A percentile compares a stretch with the other conserved stretches of the same genome.
phyloP scores from a whole-genome alignment of 2,113 vertebrate species.

The Microcebus jonahi region DNA sequence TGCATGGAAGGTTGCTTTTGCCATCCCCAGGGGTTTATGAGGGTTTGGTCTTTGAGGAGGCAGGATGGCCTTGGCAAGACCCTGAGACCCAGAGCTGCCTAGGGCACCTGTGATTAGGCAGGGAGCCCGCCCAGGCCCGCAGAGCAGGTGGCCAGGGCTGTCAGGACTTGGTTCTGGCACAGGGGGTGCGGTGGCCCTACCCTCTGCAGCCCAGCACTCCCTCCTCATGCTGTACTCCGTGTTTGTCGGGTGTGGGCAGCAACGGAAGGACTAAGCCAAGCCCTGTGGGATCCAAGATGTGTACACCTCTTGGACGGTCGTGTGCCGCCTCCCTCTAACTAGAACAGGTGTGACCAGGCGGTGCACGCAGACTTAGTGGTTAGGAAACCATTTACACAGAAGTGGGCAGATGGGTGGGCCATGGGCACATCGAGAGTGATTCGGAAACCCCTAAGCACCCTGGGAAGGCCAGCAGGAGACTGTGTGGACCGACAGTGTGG shows the following conservation, averaged over 20 bases:
- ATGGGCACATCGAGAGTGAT: rapidly evolving
- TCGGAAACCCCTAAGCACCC: rapidly evolving
- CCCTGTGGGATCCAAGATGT: rapidly evolving
- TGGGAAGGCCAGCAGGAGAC: not conserved
- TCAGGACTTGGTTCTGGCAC: not conserved
- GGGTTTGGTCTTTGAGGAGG: not conserved
- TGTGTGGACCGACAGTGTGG: not conserved
- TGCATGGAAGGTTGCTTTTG: not conserved
- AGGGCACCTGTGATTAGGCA: not conserved
- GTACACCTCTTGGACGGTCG: rapidly evolving
- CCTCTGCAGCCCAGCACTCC: too few relatives aligned
- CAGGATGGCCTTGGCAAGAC: not conserved
- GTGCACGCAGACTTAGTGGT: rapidly evolving
- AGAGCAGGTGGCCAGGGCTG: not conserved
- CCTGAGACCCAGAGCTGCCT: not conserved
- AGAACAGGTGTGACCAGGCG: rapidly evolving
- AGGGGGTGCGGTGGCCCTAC: not conserved
- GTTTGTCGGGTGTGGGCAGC: not conserved
- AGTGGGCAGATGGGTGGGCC: not conserved
- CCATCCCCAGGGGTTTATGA: not conserved
- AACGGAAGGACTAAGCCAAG: rapidly evolving
- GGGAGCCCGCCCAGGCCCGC: not conserved
- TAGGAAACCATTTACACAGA: not conserved
- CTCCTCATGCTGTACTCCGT: not conserved
- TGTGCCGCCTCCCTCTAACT: rapidly evolving